phyloP scores from a whole-genome alignment of 1,140 invertebrate genomes.

The Maniola jurtina region DNA sequence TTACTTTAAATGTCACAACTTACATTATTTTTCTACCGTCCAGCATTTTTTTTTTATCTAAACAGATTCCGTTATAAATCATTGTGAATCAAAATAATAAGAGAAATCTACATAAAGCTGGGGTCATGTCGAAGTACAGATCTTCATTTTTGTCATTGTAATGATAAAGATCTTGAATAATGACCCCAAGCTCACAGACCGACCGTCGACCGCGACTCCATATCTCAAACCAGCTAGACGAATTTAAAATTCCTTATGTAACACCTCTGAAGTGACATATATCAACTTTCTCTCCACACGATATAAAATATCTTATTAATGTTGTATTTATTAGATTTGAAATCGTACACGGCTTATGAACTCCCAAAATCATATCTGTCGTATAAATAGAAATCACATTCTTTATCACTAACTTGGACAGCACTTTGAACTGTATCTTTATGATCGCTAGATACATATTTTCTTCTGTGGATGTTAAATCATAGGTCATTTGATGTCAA shows the following conservation, averaged over 20 bases:
- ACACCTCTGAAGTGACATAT: conserved; percentile 34
- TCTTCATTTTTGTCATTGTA: too few species aligned
- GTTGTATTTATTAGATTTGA: conserved; percentile 32
- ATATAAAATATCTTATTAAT: conserved; percentile 27
- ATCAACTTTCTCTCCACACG: conserved; percentile 37
- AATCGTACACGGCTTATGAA: conserved; percentile 23
- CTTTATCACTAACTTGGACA: background rate
- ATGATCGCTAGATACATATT: conserved; percentile 11
- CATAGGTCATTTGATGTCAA: conserved; percentile 17
- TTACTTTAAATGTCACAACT: too few species aligned
- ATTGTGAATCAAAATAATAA: too few species aligned
- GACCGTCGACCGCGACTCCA: background rate
- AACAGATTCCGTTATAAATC: too few species aligned
- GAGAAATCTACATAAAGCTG: too few species aligned
- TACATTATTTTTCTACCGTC: too few species aligned
- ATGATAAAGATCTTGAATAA: background rate
- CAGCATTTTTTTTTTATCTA: too few species aligned
- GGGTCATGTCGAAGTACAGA: too few species aligned
- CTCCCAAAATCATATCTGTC: conserved; percentile 20
- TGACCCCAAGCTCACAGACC: background rate
- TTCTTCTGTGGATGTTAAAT: conserved; percentile 11
- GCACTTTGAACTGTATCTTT: conserved; percentile 10
- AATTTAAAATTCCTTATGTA: conserved; percentile 27
- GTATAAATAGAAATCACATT: conserved; percentile 6
- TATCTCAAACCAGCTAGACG: background rate